A percentile compares a stretch with the other conserved stretches of the same genome.
These are phyloP conservation scores for Drosophila melanica DNA, from an alignment of 1,140 invertebrate genomes.

Conservation along the genomic window DNA sequence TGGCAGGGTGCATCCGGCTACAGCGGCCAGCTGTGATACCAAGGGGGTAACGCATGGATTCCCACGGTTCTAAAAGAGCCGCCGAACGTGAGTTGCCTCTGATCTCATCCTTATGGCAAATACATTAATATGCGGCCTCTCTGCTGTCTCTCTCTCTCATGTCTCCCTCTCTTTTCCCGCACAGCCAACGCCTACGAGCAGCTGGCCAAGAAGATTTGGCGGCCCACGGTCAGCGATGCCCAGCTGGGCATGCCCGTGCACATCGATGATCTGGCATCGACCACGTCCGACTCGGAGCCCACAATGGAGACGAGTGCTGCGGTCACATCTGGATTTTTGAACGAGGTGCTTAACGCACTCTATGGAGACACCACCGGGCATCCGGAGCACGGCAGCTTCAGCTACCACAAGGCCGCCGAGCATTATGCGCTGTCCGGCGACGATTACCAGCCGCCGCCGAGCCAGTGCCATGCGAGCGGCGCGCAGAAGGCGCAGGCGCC, in stretches of 20 bases:
- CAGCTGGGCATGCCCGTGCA: conserved; percentile 6
- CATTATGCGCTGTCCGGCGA: conserved; percentile 63
- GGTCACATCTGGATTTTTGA: conserved; percentile 26
- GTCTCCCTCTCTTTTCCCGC: neutral
- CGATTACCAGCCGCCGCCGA: conserved; percentile 7
- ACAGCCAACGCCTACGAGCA: conserved; percentile 46
- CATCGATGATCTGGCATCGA: neutral
- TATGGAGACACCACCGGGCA: conserved; percentile 53
- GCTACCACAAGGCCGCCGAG: conserved; percentile 74
- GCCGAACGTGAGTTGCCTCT: conserved; percentile 17
- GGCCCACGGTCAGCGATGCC: conserved; percentile 36
- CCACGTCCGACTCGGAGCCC: conserved; percentile 6
- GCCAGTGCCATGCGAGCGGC: neutral
- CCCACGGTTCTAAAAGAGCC: conserved; percentile 23
- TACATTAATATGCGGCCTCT: neutral
- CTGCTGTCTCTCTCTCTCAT: neutral
- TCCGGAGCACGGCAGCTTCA: conserved; percentile 51
- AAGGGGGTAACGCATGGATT: conserved; percentile 9
- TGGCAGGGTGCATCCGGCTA: neutral
- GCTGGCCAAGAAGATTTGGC: conserved; percentile 60
- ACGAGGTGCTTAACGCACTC: conserved; percentile 54
- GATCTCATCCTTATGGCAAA: neutral
- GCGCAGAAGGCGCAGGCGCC: conserved; percentile 13
- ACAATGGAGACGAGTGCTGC: neutral
- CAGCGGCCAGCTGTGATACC: neutral